Evolutionary conservation across 2,113 vertebrate species (phyloP).

Genomic region (Suncus etruscus): DNA sequence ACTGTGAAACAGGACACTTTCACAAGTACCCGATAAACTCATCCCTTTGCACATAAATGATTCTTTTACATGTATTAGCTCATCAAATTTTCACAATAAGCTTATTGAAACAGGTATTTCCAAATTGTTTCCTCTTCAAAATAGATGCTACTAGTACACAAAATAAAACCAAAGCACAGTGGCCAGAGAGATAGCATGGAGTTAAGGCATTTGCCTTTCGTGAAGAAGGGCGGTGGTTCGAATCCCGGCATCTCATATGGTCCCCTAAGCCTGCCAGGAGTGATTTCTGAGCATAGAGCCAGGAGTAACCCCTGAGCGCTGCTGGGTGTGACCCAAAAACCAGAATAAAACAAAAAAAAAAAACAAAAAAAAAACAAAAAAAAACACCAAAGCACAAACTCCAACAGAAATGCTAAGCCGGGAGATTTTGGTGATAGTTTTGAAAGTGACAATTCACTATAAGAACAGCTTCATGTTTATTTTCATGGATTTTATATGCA

Average conservation of each 20-base stretch:
- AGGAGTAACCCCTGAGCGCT: too few relatives aligned
- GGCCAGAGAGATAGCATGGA: too few relatives aligned
- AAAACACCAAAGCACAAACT: slow-evolving; percentile 13
- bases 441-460: slow-evolving; percentile 5
- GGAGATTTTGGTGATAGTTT: slow-evolving; percentile 11
- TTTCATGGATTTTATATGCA: slow-evolving; percentile 41
- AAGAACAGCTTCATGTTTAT: slow-evolving; percentile 48
- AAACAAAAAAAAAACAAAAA: slow-evolving; percentile 37
- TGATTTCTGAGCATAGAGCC: too few relatives aligned
- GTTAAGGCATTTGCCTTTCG: too few relatives aligned
- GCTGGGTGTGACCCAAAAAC: too few relatives aligned
- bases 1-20: neutral
- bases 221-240: too few relatives aligned
- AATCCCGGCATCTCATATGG: too few relatives aligned
- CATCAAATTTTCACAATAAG: slow-evolving; percentile 51
- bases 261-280: too few relatives aligned
- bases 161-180: slow-evolving; percentile 34
- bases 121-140: slow-evolving; percentile 44
- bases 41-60: neutral
- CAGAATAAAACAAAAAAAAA: slow-evolving; percentile 43
- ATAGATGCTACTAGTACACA: slow-evolving; percentile 33
- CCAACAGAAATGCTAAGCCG: slow-evolving; percentile 17
- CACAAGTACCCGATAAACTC: slow-evolving; percentile 34
- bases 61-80: neutral
- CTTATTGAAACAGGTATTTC: slow-evolving; percentile 6